Percentiles rank a stretch among this genome's conserved stretches.
Conservation (phyloP, 2,113 vertebrate genomes). For the Pholis gunnellus region DNA sequence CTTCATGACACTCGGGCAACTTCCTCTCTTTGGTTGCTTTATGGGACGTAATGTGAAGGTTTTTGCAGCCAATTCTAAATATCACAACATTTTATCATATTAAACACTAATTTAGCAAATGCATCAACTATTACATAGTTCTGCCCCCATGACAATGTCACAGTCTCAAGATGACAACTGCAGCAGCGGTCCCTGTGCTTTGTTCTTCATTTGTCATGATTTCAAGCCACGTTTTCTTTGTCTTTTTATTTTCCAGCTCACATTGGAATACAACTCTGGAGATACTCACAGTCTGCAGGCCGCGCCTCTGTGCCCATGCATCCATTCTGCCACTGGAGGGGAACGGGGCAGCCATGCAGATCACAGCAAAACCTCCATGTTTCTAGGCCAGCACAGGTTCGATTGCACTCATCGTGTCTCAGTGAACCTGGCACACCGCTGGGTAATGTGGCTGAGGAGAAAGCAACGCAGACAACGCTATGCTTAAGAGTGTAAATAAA, state of each 20-base stretch:
- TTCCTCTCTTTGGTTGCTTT: not conserved
- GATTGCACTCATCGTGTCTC: constrained; percentile 58
- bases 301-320: constrained; percentile 83
- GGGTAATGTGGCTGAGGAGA: constrained; percentile 48
- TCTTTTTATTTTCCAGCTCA: too few relatives aligned
- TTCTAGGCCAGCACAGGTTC: constrained; percentile 44
- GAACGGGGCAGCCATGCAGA: constrained; percentile 72
- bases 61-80: not conserved
- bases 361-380: constrained; percentile 69
- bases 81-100: not conserved
- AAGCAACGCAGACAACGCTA: constrained; percentile 21
- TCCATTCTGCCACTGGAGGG: constrained; percentile 83
- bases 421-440: constrained; percentile 37
- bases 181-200: not conserved
- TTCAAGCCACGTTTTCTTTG: not conserved
- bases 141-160: not conserved
- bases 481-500: not conserved
- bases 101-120: not conserved
- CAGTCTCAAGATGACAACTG: not conserved
- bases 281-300: constrained; percentile 83
- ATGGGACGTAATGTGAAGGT: not conserved
- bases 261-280: not conserved
- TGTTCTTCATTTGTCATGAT: not conserved
- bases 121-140: not conserved
- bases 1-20: not conserved